Evolutionary conservation across 2,797 vertebrate species (phyloP).

Genomic region (Eulemur rubriventer): DNA sequence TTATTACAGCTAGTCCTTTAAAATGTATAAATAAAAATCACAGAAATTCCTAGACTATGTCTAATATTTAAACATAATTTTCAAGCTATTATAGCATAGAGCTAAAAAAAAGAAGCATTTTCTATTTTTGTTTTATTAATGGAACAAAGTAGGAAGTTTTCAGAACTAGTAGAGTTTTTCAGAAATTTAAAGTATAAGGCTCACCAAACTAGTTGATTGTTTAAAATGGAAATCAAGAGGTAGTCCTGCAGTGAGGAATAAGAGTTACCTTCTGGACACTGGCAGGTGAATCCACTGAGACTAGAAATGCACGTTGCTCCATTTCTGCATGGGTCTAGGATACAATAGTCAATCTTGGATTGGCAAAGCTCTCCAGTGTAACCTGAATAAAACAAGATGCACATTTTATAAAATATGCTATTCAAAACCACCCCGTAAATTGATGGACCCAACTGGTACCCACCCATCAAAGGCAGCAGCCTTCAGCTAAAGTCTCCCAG

Average conservation of each 20-base stretch:
- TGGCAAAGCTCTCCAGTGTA: conserved; percentile 95
- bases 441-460: not conserved
- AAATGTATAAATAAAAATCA: not conserved
- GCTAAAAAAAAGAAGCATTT: not conserved
- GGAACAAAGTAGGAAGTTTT: not conserved
- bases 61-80: conserved; percentile 23
- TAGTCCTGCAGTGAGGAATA: not conserved
- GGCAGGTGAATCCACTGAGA: conserved; percentile 92
- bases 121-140: not conserved
- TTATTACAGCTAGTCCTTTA: not conserved
- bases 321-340: conserved; percentile 93
- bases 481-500: not conserved
- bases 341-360: conserved; percentile 92
- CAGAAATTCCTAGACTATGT: not conserved
- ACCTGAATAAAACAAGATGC: conserved; percentile 84
- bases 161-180: not conserved
- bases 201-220: not conserved
- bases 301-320: conserved; percentile 93
- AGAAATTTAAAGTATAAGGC: not conserved
- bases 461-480: not conserved
- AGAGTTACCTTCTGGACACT: conserved; percentile 93
- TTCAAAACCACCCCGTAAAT: not conserved
- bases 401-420: not conserved
- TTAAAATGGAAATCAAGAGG: not conserved
- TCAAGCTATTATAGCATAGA: not conserved